Evolutionary conservation across 2,888 invertebrate species (phyloP).

Genomic region (Gandaritis pyraliata): DNA sequence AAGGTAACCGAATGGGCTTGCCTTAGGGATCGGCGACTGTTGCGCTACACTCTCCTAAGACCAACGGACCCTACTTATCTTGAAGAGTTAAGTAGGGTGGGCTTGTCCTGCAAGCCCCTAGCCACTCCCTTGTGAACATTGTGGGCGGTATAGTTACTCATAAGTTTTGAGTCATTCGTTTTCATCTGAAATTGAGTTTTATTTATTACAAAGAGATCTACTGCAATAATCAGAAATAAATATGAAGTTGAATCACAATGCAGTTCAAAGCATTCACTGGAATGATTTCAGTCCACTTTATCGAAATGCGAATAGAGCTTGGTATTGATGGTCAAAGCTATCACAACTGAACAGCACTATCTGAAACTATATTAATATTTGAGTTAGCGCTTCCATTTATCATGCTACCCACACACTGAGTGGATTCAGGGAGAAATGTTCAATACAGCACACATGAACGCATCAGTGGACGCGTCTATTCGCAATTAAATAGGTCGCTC

Average conservation of each 20-base stretch:
- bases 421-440: slow-evolving; percentile 34
- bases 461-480: slow-evolving; percentile 39
- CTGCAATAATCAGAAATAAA: no score
- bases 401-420: slow-evolving; percentile 24
- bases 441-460: slow-evolving; percentile 43
- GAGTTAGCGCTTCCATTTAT: slow-evolving; percentile 37
- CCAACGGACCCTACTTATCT: no score
- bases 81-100: no score
- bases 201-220: neutral
- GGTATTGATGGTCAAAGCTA: slow-evolving; percentile 14
- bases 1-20: no score
- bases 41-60: no score
- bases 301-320: slow-evolving; percentile 6
- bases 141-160: slow-evolving; percentile 23
- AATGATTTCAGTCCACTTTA: slow-evolving; percentile 1
- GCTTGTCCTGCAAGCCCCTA: no score
- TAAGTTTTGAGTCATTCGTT: slow-evolving; percentile 12
- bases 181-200: neutral
- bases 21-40: no score
- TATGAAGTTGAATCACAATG: no score
- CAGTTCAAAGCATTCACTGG: neutral
- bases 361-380: slow-evolving; percentile 34
- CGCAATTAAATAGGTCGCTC: slow-evolving; percentile 38
- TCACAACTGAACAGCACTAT: slow-evolving; percentile 21
- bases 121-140: no score